Evolutionary conservation across 2,888 invertebrate species (phyloP).

Genomic region (Clusia tigrina): DNA sequence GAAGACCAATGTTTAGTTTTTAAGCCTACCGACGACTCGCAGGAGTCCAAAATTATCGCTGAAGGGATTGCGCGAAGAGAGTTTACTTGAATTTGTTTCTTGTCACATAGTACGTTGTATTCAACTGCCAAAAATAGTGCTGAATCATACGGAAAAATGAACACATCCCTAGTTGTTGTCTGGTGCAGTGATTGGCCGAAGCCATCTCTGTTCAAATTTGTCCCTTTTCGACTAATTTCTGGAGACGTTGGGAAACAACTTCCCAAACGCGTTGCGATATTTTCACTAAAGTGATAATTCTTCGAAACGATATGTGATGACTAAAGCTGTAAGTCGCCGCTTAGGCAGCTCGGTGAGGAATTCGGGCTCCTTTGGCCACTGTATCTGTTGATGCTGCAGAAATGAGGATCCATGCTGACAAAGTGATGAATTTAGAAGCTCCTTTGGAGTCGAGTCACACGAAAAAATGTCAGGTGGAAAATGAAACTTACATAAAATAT

Average conservation of each 20-base stretch:
- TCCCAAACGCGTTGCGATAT: slow-evolving; percentile 18
- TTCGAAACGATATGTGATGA: neutral
- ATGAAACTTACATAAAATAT: slow-evolving; percentile 21
- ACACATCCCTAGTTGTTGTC: neutral
- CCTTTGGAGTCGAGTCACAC: slow-evolving; percentile 26
- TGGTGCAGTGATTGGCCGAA: neutral
- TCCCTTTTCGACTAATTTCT: neutral
- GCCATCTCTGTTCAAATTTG: neutral
- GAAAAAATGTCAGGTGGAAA: slow-evolving; percentile 30
- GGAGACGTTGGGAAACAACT: slow-evolving; percentile 7
- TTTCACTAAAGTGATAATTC: slow-evolving; percentile 12
- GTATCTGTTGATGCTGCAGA: neutral
- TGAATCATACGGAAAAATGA: slow-evolving; percentile 12
- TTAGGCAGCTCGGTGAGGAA: slow-evolving; percentile 16
- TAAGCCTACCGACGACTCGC: slow-evolving; percentile 22
- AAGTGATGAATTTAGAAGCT: slow-evolving; percentile 23
- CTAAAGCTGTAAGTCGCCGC: slow-evolving; percentile 1
- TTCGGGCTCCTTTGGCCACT: slow-evolving; percentile 16
- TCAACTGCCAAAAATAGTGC: slow-evolving; percentile 8
- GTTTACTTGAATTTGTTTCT: slow-evolving; percentile 10
- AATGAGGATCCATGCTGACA: slow-evolving; percentile 23
- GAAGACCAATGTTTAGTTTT: slow-evolving; percentile 23
- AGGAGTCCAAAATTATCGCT: slow-evolving; percentile 27
- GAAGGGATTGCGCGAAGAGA: slow-evolving; percentile 25
- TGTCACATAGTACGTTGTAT: slow-evolving; percentile 7